A percentile compares a stretch with the other conserved stretches of the same genome.
Conservation (phyloP, 2,797 vertebrate species). For the Pantherophis alleghaniensis region DNA sequence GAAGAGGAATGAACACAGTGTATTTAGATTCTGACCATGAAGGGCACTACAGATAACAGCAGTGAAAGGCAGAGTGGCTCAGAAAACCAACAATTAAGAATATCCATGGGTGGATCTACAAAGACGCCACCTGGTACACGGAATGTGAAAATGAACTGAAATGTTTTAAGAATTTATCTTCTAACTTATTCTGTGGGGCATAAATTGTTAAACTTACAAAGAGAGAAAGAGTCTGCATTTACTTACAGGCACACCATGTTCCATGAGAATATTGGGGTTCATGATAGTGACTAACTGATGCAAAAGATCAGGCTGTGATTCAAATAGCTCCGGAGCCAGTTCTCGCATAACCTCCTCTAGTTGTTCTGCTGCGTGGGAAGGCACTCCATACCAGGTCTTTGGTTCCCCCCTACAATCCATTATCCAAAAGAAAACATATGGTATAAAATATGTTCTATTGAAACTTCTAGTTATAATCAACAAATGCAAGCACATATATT, state of each 20-base stretch:
- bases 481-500: background rate
- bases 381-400: slow-evolving; percentile 98
- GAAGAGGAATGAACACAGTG: background rate
- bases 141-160: background rate
- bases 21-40: background rate
- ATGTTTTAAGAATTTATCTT: slow-evolving; percentile 12
- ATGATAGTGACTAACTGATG: slow-evolving; percentile 98
- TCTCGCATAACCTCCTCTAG: slow-evolving; percentile 97
- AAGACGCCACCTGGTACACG: background rate
- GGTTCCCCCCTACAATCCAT: slow-evolving; percentile 87
- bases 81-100: background rate
- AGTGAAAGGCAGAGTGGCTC: background rate
- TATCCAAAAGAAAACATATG: slow-evolving; percentile 8
- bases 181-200: slow-evolving; percentile 1
- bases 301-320: slow-evolving; percentile 95
- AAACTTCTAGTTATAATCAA: background rate
- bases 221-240: background rate
- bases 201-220: background rate
- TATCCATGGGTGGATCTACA: background rate
- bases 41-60: background rate
- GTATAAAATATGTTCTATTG: background rate
- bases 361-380: slow-evolving; percentile 93
- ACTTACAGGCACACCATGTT: slow-evolving; percentile 95
- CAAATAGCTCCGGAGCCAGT: slow-evolving; percentile 93
- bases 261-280: slow-evolving; percentile 98